Evolutionary conservation across 2,888 invertebrate species (phyloP).

Genomic region (Clusia tigrina): DNA sequence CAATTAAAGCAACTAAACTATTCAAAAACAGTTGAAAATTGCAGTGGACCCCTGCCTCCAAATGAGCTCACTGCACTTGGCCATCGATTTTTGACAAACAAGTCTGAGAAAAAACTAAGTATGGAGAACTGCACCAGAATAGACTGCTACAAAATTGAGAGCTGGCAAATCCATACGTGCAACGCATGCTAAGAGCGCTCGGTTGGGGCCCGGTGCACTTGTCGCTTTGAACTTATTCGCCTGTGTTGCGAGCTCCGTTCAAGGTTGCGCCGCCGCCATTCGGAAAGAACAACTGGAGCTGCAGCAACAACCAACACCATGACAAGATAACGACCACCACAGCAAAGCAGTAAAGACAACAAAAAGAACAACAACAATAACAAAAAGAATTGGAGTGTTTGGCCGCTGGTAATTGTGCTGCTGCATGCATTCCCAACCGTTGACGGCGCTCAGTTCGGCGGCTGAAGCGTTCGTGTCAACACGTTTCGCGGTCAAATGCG

Average conservation of each 20-base stretch:
- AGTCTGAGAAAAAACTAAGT: no score
- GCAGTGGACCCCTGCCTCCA: background rate
- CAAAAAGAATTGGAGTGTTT: background rate
- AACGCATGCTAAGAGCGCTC: background rate
- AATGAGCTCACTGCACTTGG: background rate
- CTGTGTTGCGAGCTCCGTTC: background rate
- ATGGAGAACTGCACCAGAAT: no score
- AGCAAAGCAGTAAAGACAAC: background rate
- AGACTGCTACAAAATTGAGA: no score
- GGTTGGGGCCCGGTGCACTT: background rate
- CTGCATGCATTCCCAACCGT: no score
- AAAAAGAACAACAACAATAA: background rate
- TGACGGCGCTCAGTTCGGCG: background rate
- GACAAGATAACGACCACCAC: no score
- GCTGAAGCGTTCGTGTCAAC: constrained; percentile 26
- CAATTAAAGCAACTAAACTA: background rate
- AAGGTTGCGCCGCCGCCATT: background rate
- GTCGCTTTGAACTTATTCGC: constrained; percentile 8
- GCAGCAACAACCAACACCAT: background rate
- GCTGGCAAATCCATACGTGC: background rate
- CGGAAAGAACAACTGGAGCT: background rate
- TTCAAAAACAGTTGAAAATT: background rate
- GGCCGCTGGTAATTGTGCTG: background rate
- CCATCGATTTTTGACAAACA: no score
- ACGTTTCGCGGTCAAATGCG: constrained; percentile 27